Evolutionary conservation across 2,113 vertebrate genomes (phyloP).

Genomic region (Atherinomorus stipes): DNA sequence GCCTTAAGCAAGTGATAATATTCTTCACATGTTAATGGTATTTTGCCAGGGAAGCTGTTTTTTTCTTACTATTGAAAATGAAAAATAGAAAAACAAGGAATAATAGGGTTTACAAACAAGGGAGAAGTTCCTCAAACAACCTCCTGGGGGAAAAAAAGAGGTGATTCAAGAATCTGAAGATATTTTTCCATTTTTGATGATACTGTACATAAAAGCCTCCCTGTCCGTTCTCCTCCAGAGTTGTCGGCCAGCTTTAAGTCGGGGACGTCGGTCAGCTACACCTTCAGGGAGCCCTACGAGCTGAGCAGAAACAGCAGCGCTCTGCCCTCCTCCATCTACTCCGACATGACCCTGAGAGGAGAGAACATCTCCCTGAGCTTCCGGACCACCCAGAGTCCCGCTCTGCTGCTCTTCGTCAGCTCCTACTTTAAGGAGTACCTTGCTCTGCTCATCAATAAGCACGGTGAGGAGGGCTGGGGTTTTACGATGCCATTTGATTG

Average conservation of each 20-base stretch:
- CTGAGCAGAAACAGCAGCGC: constrained; percentile 86
- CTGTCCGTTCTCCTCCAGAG: constrained; percentile 80
- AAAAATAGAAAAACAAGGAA: constrained; percentile 4
- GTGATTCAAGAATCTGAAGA: background rate
- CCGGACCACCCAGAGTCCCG: constrained; percentile 86
- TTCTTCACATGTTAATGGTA: background rate
- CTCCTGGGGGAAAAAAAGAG: background rate
- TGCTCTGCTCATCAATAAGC: constrained; percentile 87
- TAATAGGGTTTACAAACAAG: too few relatives aligned
- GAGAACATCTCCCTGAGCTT: constrained; percentile 89
- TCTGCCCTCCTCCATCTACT: constrained; percentile 87
- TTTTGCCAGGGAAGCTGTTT: background rate
- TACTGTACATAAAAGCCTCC: too few relatives aligned
- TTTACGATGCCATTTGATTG: background rate
- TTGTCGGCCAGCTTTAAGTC: constrained; percentile 90
- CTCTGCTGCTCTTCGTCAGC: constrained; percentile 87
- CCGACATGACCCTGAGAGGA: constrained; percentile 84
- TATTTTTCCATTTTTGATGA: background rate
- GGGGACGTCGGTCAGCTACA: constrained; percentile 87
- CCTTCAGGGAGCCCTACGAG: constrained; percentile 90
- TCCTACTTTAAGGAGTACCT: constrained; percentile 91
- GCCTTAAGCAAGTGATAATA: background rate
- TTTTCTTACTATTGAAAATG: background rate
- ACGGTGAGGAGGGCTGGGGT: constrained; percentile 82
- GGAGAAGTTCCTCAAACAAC: too few relatives aligned